Percentiles rank a stretch among this genome's conserved stretches.
phyloP scores from a whole-genome alignment of 2,797 vertebrate species.

The Microctenopoma steveboyesi region DNA sequence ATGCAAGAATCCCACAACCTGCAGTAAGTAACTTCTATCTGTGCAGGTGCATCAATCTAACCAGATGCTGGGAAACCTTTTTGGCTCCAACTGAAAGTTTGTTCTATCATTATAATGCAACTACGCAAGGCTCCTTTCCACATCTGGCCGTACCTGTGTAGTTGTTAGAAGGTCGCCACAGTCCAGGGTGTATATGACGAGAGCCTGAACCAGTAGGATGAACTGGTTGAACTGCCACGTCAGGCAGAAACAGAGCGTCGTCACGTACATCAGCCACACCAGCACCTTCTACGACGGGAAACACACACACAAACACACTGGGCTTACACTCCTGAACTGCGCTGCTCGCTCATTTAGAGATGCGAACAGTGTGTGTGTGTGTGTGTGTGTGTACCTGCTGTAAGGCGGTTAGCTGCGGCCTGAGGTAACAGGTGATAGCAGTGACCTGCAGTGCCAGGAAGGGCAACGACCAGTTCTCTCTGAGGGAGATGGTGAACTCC shows the following conservation, averaged over 20 bases:
- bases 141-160: conserved; percentile 81
- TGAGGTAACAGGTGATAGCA: conserved; percentile 90
- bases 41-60: background rate
- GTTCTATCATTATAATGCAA: background rate
- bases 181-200: conserved; percentile 91
- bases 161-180: conserved; percentile 88
- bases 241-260: conserved; percentile 93
- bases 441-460: conserved; percentile 94
- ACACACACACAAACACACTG: conserved; percentile 17
- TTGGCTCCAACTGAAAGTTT: background rate
- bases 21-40: too few relatives aligned
- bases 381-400: conserved; percentile 83
- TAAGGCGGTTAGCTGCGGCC: conserved; percentile 83
- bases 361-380: background rate
- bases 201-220: conserved; percentile 92
- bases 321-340: background rate
- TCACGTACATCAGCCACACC: conserved; percentile 88
- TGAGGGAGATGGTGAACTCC: conserved; percentile 96
- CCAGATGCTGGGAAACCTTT: background rate
- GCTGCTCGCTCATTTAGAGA: background rate
- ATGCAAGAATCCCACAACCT: too few relatives aligned
- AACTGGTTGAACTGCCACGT: conserved; percentile 99
- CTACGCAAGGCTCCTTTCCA: too few relatives aligned
- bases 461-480: conserved; percentile 98
- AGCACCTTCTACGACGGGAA: conserved; percentile 84